A percentile compares a stretch with the other conserved stretches of the same genome.
Evolutionary conservation across 2,797 vertebrate species (phyloP).

Genomic region (Tragelaphus oryx): DNA sequence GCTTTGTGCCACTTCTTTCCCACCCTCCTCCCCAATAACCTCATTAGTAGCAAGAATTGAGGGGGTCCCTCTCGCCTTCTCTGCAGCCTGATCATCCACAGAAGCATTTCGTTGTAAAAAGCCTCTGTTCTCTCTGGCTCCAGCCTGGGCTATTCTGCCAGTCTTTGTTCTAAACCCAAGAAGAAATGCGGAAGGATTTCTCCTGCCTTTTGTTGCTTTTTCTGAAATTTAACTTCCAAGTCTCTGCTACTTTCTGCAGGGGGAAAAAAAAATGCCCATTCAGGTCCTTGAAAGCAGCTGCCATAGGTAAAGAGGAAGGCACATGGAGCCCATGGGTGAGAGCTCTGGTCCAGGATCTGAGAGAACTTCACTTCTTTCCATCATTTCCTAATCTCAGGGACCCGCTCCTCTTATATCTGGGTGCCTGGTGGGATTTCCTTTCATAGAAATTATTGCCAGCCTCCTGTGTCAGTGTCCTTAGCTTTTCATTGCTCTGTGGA

Average conservation of each 20-base stretch:
- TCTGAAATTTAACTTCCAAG: neutral
- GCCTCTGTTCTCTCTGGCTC: neutral
- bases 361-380: neutral
- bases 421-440: neutral
- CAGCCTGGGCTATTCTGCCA: neutral
- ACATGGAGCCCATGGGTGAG: rapidly evolving
- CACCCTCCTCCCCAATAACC: neutral
- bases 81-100: neutral
- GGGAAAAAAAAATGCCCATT: neutral
- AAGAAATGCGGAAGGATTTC: neutral
- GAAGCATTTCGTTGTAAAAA: neutral
- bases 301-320: neutral
- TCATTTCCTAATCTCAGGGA: neutral
- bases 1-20: neutral
- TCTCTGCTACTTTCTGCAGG: neutral
- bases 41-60: neutral
- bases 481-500: neutral
- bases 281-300: neutral
- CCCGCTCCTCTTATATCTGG: neutral
- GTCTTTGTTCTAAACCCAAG: neutral
- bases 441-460: neutral
- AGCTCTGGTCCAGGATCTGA: neutral
- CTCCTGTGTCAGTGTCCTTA: neutral
- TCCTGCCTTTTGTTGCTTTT: neutral
- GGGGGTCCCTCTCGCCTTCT: neutral